Percentiles rank a stretch among this genome's conserved stretches.
Conservation (phyloP, 2,888 invertebrate species). For the Trissoscelio sp. region DNA sequence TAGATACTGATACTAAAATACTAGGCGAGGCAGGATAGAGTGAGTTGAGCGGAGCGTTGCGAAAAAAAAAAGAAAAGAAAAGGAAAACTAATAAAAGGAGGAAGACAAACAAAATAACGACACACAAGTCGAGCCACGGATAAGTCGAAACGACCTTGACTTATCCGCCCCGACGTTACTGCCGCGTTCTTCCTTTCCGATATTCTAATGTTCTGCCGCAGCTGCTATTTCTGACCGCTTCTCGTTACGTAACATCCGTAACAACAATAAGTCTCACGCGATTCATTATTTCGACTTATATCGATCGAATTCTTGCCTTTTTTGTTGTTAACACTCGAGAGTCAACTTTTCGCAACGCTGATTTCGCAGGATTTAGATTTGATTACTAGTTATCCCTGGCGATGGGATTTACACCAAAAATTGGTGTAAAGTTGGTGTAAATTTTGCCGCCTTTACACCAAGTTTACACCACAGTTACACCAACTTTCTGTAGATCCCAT, state of each 20-base stretch:
- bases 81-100: background rate
- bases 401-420: too few relatives aligned
- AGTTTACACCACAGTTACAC: too few relatives aligned
- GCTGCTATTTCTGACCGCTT: background rate
- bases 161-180: constrained; percentile 30
- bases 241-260: constrained; percentile 36
- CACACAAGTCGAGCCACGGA: constrained; percentile 4
- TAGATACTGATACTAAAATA: constrained; percentile 34
- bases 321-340: too few relatives aligned
- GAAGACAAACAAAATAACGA: constrained; percentile 5
- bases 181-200: constrained; percentile 30
- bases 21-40: constrained; percentile 38
- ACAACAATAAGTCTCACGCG: background rate
- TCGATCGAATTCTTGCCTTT: constrained; percentile 5
- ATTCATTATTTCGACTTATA: background rate
- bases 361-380: too few relatives aligned
- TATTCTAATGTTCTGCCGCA: constrained; percentile 22
- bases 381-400: too few relatives aligned
- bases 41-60: constrained; percentile 24
- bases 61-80: constrained; percentile 1
- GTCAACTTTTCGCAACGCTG: too few relatives aligned
- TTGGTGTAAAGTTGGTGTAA: too few relatives aligned
- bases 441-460: too few relatives aligned
- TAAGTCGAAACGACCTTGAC: constrained; percentile 52
- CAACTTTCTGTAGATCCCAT: too few relatives aligned